Evolutionary conservation across 1,140 invertebrate species (phyloP).

Genomic region (Spodoptera litura): DNA sequence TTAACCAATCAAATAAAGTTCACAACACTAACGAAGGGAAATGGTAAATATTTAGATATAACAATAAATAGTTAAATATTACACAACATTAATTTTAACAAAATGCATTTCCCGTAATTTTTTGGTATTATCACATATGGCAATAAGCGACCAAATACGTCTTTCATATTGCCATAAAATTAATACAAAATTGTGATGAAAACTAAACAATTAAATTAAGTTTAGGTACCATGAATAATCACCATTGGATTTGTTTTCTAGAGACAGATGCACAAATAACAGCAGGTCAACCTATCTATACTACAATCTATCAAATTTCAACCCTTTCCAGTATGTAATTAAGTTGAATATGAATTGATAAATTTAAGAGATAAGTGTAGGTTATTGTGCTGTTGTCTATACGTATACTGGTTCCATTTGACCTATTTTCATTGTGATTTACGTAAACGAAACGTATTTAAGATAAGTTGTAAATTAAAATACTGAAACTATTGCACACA

Average conservation of each 20-base stretch:
- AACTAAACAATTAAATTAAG: slow-evolving; percentile 2
- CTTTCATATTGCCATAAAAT: background rate
- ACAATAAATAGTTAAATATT: slow-evolving; percentile 11
- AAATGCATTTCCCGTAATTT: slow-evolving; percentile 35
- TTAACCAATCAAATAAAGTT: slow-evolving; percentile 22
- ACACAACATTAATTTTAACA: slow-evolving; percentile 24
- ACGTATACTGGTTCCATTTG: background rate
- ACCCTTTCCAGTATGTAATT: no score
- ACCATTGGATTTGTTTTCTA: no score
- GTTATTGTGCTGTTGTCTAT: no score
- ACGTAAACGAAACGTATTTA: slow-evolving; percentile 20
- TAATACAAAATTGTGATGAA: slow-evolving; percentile 11
- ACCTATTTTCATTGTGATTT: background rate
- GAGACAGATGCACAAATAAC: no score
- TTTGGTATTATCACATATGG: slow-evolving; percentile 26
- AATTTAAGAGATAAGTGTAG: no score
- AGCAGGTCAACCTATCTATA: no score
- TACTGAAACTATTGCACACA: slow-evolving; percentile 28
- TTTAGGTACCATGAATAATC: no score
- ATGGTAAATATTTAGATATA: slow-evolving; percentile 1
- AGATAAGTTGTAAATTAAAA: slow-evolving; percentile 2
- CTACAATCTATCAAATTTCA: no score
- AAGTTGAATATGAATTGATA: no score
- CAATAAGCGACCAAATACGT: background rate
- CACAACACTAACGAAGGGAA: slow-evolving; percentile 27